Percentiles rank a stretch among this genome's conserved stretches.
Conservation (phyloP, 2,888 invertebrate genomes). For the Teleogryllus oceanicus region DNA sequence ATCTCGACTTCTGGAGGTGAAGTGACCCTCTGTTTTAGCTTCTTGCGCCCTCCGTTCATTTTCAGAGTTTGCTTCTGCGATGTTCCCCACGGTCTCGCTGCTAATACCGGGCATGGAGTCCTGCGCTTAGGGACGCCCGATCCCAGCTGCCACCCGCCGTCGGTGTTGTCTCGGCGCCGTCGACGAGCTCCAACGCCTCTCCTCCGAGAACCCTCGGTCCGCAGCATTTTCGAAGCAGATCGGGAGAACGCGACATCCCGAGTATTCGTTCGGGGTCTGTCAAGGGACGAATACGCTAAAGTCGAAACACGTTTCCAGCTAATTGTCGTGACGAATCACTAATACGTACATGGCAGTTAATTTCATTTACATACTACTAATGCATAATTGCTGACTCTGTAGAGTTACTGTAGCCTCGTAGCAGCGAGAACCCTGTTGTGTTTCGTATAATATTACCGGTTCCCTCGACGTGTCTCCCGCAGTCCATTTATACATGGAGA, state of each 20-base stretch:
- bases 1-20: too few species aligned
- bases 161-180: too few species aligned
- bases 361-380: conserved; percentile 1
- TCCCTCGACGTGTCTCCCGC: not conserved
- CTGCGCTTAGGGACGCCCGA: too few species aligned
- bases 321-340: conserved; percentile 3
- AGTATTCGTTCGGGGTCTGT: not conserved
- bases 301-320: conserved; percentile 6
- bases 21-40: too few species aligned
- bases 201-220: too few species aligned
- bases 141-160: too few species aligned
- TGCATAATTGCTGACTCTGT: not conserved
- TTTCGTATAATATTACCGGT: not conserved
- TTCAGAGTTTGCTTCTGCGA: too few species aligned
- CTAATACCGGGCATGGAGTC: too few species aligned
- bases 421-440: not conserved
- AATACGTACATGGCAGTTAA: conserved; percentile 10
- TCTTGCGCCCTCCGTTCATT: too few species aligned
- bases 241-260: not conserved
- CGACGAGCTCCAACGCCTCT: too few species aligned
- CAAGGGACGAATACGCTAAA: not conserved
- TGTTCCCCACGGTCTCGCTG: too few species aligned
- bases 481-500: not conserved
- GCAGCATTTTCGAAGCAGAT: too few species aligned
- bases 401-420: not conserved